phyloP scores from a whole-genome alignment of 2,888 invertebrate genomes.

The Holacanthella duospinosa region DNA sequence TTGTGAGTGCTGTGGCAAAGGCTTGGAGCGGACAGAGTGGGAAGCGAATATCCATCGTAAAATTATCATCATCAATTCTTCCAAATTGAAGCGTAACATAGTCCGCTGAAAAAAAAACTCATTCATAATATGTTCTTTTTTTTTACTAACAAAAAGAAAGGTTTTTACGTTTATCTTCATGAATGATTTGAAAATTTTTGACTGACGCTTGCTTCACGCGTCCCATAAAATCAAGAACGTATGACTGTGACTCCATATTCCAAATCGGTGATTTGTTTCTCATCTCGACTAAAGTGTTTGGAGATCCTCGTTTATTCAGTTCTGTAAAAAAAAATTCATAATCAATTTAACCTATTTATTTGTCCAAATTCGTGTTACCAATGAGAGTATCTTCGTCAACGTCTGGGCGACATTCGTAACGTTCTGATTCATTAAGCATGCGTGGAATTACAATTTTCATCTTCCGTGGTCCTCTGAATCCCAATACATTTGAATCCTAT shows the following conservation, averaged over 20 bases:
- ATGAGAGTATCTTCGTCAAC: constrained; percentile 72
- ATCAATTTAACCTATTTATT: not conserved
- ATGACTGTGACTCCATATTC: constrained; percentile 99
- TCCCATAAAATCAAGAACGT: constrained; percentile 97
- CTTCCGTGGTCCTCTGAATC: constrained; percentile 97
- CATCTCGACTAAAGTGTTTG: constrained; percentile 74
- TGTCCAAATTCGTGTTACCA: too few species aligned
- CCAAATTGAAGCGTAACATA: constrained; percentile 99
- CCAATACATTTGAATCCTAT: constrained; percentile 93
- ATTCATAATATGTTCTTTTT: too few species aligned
- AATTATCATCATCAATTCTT: constrained; percentile 89
- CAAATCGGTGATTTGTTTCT: constrained; percentile 98
- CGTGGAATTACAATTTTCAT: constrained; percentile 98
- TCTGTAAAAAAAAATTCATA: constrained; percentile 2
- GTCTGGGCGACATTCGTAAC: constrained; percentile 75
- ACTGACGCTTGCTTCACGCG: constrained; percentile 98
- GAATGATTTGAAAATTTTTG: constrained; percentile 98
- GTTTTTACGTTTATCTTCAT: constrained; percentile 73
- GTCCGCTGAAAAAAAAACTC: constrained; percentile 56
- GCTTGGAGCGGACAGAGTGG: constrained; percentile 96
- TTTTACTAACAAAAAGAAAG: not conserved
- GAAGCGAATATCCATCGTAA: constrained; percentile 98
- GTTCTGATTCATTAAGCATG: constrained; percentile 78
- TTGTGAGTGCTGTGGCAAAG: constrained; percentile 93
- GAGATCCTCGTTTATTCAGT: constrained; percentile 48